Evolutionary conservation across 2,797 vertebrate species (phyloP).

Genomic region (Poecilia gillii): DNA sequence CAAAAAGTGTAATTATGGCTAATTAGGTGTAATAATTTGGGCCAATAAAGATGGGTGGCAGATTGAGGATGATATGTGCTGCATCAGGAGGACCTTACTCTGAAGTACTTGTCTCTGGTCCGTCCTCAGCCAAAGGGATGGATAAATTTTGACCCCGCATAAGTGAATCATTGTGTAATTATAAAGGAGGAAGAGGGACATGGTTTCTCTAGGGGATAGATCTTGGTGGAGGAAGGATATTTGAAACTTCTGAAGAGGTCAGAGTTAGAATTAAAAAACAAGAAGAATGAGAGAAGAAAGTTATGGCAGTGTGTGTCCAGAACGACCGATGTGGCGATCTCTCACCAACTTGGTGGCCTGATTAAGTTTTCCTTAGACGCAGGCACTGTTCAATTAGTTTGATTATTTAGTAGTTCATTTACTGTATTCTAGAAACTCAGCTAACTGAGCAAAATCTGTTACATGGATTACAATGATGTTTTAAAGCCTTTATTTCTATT

Average conservation of each 20-base stretch:
- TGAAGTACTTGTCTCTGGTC: slow-evolving; percentile 26
- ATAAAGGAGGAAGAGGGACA: slow-evolving; percentile 31
- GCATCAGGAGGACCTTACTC: slow-evolving; percentile 71
- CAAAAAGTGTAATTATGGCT: slow-evolving; percentile 75
- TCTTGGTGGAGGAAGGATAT: slow-evolving; percentile 14
- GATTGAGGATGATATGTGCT: slow-evolving; percentile 64
- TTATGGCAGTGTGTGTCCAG: slow-evolving; percentile 73
- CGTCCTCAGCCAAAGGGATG: slow-evolving; percentile 58
- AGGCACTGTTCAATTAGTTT: background rate
- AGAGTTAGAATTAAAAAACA: slow-evolving; percentile 4
- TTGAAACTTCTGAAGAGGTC: background rate
- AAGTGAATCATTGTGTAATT: slow-evolving; percentile 78
- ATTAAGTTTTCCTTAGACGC: background rate
- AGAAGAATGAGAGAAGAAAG: background rate
- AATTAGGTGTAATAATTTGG: slow-evolving; percentile 77
- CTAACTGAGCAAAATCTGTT: background rate
- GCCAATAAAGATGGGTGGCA: slow-evolving; percentile 76
- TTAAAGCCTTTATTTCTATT: background rate
- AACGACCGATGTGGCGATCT: background rate
- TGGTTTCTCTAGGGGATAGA: slow-evolving; percentile 65
- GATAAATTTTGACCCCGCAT: slow-evolving; percentile 65
- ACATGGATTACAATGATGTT: background rate
- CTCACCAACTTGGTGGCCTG: background rate
- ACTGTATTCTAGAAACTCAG: background rate
- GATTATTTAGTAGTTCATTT: background rate